Evolutionary conservation across 2,888 invertebrate species (phyloP), one percentile per base, ranked within the genome.

Genomic region (Empis livida): DNA sequence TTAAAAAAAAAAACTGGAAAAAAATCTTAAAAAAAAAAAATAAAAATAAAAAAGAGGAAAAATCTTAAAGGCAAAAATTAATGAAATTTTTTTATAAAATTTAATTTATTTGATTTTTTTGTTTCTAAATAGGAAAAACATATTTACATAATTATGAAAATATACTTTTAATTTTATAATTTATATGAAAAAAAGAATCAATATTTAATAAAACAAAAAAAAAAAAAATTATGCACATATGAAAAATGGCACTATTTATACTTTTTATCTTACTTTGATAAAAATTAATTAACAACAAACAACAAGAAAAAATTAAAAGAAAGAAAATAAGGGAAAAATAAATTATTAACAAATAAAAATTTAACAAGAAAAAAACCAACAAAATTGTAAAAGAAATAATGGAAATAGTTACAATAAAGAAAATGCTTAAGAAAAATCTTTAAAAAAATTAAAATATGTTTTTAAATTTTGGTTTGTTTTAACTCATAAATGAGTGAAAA

Each of bases 201-300:
- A 15, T 38, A 38, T 15, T 38, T 20, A 40, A 14, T 27, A 41
- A 41, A 14, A 23, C n/a, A 41, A 41, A 41, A 23, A 41, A 41
- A 23, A 20, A 41, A 23, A 20, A 27, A 41, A 41, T 14, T 41
- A 41, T 41, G 41, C 41, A 41, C 41, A 41, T 41, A 41, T 41
- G 41, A 41, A 41, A 41, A 27, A 41, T 41, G 41, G 41, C 41
- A 41, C 41, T 41, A 41, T 41, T 41, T 41, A 41, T 41, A 41
- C 41, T 41, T 41, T 41, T 41, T 41, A 41, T 41, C 41, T 41
- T 41, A 41, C 41, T 41, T 41, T 41, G 41, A 41, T 27, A 41
- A 41, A 41, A 41, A 41, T 41, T 41, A 27, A 41, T 20, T 23
- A 14, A 23, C 20, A 40, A 23, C 20, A 3, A 23, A 13, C 20